Evolutionary conservation across 2,888 invertebrate genomes (phyloP), one percentile per base, ranked within the genome.

Genomic region (Melikaiella ostensackeni): DNA sequence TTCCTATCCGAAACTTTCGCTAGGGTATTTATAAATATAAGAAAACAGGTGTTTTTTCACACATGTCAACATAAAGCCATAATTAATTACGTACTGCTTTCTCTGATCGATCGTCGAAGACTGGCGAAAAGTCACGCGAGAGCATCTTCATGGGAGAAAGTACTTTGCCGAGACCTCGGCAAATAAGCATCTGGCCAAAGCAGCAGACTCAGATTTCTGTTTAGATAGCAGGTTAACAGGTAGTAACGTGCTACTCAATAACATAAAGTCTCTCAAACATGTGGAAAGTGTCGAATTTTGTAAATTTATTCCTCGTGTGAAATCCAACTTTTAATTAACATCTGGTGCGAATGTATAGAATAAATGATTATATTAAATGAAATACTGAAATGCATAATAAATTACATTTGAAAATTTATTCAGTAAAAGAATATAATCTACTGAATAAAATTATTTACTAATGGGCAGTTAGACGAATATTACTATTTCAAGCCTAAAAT

Each of bases 41-140:
- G 38, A 38, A 38, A 13, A 38, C 24, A 76, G 2, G 30, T 24
- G 38, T 30, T 55, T 66, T 66, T 59, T 50, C 50, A 27, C 21
- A 46, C 24, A 24, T 27, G 59, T 64, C 38, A 63, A 46, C 55
- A 70, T 79, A 64, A 85, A 74, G 76, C 77, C 80, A 63, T n/a
- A 66, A 80, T 79, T 81, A 85, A 85, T 85, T 83, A 86, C 81
- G 83, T 75, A 76, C 27, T 80, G 82, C 88, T 88, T 88, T 88
- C 88, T 85, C 87, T 84, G 84, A 82, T 83, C 83, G 82, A 87
- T 85, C 84, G 84, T 81, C 74, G 77, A 73, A 80, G 77, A 83
- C 82, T 81, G 80, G 79, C 77, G 77, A 70, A 70, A 70, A 70
- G 70, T 64, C 70, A 70, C 50, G 46, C 46, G 70, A 70, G 46